These are phyloP conservation scores for Colletes gigas DNA, from an alignment of 1,140 invertebrate species.

Conservation along the genomic window DNA sequence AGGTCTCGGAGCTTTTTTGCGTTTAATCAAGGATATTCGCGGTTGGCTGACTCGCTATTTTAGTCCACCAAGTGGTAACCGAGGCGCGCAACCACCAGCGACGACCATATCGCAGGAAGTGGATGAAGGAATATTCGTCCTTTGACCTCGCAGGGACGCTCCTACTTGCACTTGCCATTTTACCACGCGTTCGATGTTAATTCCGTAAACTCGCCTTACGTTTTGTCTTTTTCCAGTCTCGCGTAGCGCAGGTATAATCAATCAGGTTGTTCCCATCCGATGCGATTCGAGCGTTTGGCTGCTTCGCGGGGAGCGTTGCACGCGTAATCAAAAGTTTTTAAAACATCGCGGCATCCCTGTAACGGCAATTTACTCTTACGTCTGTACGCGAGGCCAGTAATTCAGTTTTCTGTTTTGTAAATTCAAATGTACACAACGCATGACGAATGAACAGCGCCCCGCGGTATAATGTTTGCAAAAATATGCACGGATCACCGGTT, in stretches of 20 bases:
- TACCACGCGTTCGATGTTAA: not conserved
- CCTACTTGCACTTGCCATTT: constrained; percentile 1
- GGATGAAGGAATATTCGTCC: constrained; percentile 66
- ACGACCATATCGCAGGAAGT: constrained; percentile 66
- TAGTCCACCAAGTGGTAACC: constrained; percentile 64
- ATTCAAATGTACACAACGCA: constrained; percentile 58
- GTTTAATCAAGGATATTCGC: constrained; percentile 79
- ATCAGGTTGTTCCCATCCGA: not conserved
- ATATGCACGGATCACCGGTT: constrained; percentile 50
- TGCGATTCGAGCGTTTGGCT: not conserved
- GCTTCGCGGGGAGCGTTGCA: no score
- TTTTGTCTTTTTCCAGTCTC: not conserved
- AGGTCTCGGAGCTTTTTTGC: constrained; percentile 66
- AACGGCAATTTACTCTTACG: constrained; percentile 31
- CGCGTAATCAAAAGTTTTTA: not conserved
- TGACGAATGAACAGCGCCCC: constrained; percentile 42
- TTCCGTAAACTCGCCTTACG: not conserved
- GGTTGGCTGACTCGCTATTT: constrained; percentile 72
- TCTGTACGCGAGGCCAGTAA: constrained; percentile 21
- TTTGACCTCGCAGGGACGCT: constrained; percentile 56
- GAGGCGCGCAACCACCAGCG: constrained; percentile 61
- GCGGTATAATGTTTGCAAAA: constrained; percentile 59
- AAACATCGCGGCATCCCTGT: constrained; percentile 14
- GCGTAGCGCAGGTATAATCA: not conserved
- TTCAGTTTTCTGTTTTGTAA: constrained; percentile 58